These are phyloP conservation scores for Sebastes minor DNA, from an alignment of 2,797 vertebrate species.

Conservation along the genomic window DNA sequence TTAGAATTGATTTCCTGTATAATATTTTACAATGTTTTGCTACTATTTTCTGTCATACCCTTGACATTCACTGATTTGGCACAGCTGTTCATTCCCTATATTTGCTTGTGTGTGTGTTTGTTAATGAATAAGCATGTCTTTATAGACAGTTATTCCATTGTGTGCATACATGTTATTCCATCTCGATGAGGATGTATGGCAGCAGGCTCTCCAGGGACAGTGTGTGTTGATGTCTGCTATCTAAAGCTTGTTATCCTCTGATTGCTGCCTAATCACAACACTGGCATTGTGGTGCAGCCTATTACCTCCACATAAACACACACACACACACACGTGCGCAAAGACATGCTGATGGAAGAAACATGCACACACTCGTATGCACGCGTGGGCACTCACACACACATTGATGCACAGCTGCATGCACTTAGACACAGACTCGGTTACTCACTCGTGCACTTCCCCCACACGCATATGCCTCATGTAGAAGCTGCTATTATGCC, in stretches of 20 bases:
- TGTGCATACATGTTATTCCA: constrained; percentile 24
- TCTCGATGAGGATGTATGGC: constrained; percentile 30
- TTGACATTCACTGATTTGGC: constrained; percentile 5
- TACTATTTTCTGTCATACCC: not conserved
- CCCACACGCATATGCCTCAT: constrained; percentile 35
- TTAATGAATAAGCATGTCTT: constrained; percentile 9
- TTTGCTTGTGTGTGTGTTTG: not conserved
- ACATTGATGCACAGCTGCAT: constrained; percentile 35
- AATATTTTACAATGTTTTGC: constrained; percentile 19
- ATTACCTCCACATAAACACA: constrained; percentile 14
- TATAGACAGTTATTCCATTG: not conserved
- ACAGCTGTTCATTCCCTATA: not conserved
- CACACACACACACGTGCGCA: not conserved
- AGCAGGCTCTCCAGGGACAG: constrained; percentile 18
- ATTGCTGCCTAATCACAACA: constrained; percentile 65
- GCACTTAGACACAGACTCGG: constrained; percentile 25
- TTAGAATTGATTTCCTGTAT: constrained; percentile 33
- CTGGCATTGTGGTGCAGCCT: constrained; percentile 35
- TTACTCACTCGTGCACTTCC: not conserved
- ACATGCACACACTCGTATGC: not conserved
- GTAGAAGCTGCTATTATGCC: constrained; percentile 51
- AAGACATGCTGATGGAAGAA: not conserved
- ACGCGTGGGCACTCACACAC: constrained; percentile 2
- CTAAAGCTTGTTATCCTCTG: constrained; percentile 60
- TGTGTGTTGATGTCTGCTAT: constrained; percentile 40